These are phyloP conservation scores for Saccopteryx bilineata DNA, from an alignment of 2,113 vertebrate genomes.

Conservation along the genomic window DNA sequence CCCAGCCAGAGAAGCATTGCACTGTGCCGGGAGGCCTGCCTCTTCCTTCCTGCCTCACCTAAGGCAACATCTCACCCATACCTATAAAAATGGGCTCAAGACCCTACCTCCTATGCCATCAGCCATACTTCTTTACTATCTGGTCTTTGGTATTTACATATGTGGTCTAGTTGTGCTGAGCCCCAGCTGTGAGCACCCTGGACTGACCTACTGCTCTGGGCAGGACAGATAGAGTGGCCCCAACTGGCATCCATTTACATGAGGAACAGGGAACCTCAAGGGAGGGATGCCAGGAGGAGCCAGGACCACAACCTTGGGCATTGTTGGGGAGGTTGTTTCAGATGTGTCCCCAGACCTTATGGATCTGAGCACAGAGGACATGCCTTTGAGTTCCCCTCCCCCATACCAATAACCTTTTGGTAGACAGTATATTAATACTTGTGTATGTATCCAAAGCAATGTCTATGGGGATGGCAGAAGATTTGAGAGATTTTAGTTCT, in stretches of 20 bases:
- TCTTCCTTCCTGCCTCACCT: not conserved
- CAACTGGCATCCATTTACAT: not conserved
- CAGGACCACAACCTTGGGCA: not conserved
- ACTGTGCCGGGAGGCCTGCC: not conserved
- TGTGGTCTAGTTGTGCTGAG: not conserved
- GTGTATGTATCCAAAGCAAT: slow-evolving; percentile 3
- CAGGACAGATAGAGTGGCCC: not conserved
- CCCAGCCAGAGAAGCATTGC: not conserved
- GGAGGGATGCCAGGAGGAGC: not conserved
- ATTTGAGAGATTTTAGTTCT: slow-evolving; percentile 16
- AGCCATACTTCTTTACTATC: not conserved
- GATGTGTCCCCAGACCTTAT: not conserved
- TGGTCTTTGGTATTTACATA: not conserved
- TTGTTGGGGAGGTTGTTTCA: not conserved
- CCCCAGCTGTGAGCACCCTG: not conserved
- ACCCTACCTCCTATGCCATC: not conserved
- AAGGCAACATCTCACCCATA: not conserved
- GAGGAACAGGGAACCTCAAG: not conserved
- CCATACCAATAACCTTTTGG: not conserved
- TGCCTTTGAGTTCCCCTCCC: not conserved
- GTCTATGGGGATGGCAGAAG: not conserved
- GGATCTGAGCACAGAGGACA: not conserved
- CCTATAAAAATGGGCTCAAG: not conserved
- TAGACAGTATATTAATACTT: slow-evolving; percentile 46
- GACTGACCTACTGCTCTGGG: not conserved